Base-by-base conservation (phyloP, 2,888 invertebrate species). In the Octonoba sinensis region DNA sequence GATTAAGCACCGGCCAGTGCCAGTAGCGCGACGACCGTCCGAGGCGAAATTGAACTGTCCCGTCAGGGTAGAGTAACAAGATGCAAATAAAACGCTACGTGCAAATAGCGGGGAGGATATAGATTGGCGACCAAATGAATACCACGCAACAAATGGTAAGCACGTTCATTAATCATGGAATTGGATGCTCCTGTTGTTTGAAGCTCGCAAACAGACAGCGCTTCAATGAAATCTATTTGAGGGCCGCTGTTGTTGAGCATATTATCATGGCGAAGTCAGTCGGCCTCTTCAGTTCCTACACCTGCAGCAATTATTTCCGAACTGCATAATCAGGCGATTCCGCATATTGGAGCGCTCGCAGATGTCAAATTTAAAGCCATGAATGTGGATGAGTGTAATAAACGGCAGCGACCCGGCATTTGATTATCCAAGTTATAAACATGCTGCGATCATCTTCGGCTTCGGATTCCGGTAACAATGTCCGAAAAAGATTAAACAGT, bases 141-240 rank as follows among this genome's bases (percentile, higher is more conserved):
- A 51, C 24, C 22, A 62, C 62, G n/a, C 44, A 62, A 62, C 62
- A 62, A 62, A 27, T 27, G 27, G 27, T 27, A 24, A 27, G 51
- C 66, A 67, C 54, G 36, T 67, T 67, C 67, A 67, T 67, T 67
- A 67, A 67, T 67, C 67, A 67, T 36, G 24, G 67, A 67, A 54
- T 65, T 47, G 65, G 65, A 47, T 65, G 65, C 65, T 20, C 22
- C 44, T 22, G 51, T 18, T 51, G 51, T 51, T 51, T 51, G 44
- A 65, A 65, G 22, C 65, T 65, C 65, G 47, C 49, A 65, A 65
- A 65, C 65, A 51, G 51, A 51, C 51, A 47, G 49, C 18, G 49
- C 4, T 22, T 22, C 51, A 51, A 18, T 18, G 51, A 65, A 65
- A 65, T 65, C 65, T 49, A 44, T 44, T 51, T 16, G 51, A 51